phyloP scores from a whole-genome alignment of 2,888 invertebrate genomes.

The Clepsis dumicolana region DNA sequence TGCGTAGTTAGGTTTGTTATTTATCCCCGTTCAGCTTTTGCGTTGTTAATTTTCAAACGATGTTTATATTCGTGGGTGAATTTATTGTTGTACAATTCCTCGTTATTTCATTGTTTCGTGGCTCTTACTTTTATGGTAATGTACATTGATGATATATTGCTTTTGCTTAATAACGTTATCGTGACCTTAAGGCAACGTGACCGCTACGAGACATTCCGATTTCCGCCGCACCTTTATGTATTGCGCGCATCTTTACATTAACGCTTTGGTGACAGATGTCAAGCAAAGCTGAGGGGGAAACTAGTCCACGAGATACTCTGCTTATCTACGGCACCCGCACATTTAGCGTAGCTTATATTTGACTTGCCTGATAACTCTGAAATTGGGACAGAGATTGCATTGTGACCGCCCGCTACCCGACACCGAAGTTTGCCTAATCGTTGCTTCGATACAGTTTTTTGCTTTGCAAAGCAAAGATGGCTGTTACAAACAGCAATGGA shows the following conservation, averaged over 20 bases:
- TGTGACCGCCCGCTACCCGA: conserved; percentile 57
- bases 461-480: conserved; percentile 25
- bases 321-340: conserved; percentile 60
- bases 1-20: conserved; percentile 22
- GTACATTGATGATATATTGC: conserved; percentile 3
- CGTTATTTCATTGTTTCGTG: conserved; percentile 15
- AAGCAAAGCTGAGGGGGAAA: conserved; percentile 39
- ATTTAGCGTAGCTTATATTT: conserved; percentile 68
- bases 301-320: conserved; percentile 56
- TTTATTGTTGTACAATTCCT: background rate
- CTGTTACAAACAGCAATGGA: background rate
- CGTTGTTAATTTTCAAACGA: conserved; percentile 13
- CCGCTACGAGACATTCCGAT: conserved; percentile 3
- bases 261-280: conserved; percentile 10
- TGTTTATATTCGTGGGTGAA: background rate
- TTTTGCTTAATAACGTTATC: conserved; percentile 13
- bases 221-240: conserved; percentile 11
- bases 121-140: conserved; percentile 8
- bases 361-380: conserved; percentile 71
- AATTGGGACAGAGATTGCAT: conserved; percentile 77
- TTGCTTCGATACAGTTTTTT: conserved; percentile 48
- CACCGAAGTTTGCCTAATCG: conserved; percentile 50
- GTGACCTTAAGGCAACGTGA: conserved; percentile 4
- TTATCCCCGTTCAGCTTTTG: conserved; percentile 7
- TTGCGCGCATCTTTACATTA: conserved; percentile 7